A percentile compares a stretch with the other conserved stretches of the same genome.
phyloP scores from a whole-genome alignment of 2,888 invertebrate species.

The Drosophila parthenogenetica region DNA sequence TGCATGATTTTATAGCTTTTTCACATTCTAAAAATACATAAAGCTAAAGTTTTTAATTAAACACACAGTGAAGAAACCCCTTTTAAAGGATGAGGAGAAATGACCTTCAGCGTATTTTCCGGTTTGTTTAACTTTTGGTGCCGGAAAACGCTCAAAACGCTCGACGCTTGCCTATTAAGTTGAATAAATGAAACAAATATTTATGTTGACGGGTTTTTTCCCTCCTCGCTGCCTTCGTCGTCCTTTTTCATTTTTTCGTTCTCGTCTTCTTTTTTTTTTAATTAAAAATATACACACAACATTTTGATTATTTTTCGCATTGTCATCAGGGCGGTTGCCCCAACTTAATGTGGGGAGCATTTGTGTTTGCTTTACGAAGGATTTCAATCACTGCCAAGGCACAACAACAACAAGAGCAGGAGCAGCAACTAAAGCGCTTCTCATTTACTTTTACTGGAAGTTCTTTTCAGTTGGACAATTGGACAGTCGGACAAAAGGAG shows the following conservation, averaged over 20 bases:
- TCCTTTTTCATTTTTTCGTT: not conserved
- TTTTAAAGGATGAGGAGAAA: constrained; percentile 10
- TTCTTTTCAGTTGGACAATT: constrained; percentile 41
- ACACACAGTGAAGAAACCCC: not conserved
- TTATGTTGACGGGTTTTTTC: constrained; percentile 51
- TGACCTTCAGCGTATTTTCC: constrained; percentile 38
- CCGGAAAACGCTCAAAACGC: constrained; percentile 9
- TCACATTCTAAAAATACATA: constrained; percentile 4
- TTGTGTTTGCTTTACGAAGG: constrained; percentile 64
- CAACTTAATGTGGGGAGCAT: constrained; percentile 17
- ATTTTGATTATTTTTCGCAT: constrained; percentile 62
- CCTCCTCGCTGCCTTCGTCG: too few relatives aligned
- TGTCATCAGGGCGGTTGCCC: constrained; percentile 46
- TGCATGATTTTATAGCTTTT: constrained; percentile 36
- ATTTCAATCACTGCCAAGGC: constrained; percentile 69
- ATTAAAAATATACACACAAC: constrained; percentile 63
- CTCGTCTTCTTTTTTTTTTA: constrained; percentile 41
- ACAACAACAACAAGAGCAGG: constrained; percentile 25
- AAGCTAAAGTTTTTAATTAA: constrained; percentile 38
- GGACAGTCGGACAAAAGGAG: constrained; percentile 42
- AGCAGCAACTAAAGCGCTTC: constrained; percentile 40
- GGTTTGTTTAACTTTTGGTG: constrained; percentile 29
- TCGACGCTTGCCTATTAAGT: constrained; percentile 49
- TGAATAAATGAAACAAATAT: constrained; percentile 63
- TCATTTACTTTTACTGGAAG: constrained; percentile 64